Conservation (phyloP, 2,797 vertebrate genomes). For the Phalloptychus januarius region DNA sequence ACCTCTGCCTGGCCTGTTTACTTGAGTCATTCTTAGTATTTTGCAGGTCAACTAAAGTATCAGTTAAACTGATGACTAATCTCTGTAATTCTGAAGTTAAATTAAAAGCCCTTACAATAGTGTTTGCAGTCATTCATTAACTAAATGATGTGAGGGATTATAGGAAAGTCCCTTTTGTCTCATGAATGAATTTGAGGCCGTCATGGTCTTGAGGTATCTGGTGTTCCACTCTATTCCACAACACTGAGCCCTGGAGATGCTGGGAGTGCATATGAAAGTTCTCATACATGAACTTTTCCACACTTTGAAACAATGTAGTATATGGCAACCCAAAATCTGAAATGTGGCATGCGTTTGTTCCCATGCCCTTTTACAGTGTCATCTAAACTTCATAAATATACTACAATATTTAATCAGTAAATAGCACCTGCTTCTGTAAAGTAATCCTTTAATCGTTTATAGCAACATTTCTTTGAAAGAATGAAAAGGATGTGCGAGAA, state of each 20-base stretch:
- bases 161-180: neutral
- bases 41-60: neutral
- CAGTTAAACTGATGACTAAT: neutral
- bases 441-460: neutral
- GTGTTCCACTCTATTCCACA: slow-evolving; percentile 1
- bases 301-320: neutral
- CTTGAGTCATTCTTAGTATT: neutral
- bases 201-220: neutral
- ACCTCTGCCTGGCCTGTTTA: neutral
- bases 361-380: neutral
- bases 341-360: neutral
- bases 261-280: neutral
- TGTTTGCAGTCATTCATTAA: slow-evolving; percentile 6
- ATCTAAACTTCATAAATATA: neutral
- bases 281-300: neutral
- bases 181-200: slow-evolving; percentile 1
- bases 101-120: neutral
- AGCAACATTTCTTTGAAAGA: neutral
- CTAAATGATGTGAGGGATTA: neutral
- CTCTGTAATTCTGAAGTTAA: neutral
- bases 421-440: neutral
- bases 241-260: neutral
- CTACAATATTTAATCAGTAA: neutral
- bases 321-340: neutral
- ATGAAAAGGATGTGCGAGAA: neutral